Evolutionary conservation across 2,888 invertebrate genomes (phyloP).

Genomic region (Zele albiditarsus): DNA sequence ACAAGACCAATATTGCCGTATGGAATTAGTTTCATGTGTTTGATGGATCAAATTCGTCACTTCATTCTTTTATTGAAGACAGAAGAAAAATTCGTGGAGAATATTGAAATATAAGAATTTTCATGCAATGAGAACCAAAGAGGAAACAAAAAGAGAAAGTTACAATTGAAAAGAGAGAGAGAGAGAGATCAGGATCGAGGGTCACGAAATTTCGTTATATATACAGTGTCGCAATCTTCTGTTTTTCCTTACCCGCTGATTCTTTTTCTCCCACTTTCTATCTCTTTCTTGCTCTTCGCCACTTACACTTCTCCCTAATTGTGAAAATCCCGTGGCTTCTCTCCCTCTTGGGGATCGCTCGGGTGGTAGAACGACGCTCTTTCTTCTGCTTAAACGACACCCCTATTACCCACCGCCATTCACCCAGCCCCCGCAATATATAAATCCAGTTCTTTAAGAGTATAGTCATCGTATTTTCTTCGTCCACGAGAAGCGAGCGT

Average conservation of each 20-base stretch:
- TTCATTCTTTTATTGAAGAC: too few relatives aligned
- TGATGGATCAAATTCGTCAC: too few relatives aligned
- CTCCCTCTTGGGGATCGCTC: conserved; percentile 17
- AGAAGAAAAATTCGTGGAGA: too few relatives aligned
- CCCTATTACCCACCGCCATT: neutral
- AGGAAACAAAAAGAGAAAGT: neutral
- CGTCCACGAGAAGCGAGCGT: conserved; percentile 32
- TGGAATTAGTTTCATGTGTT: too few relatives aligned
- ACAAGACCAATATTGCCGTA: too few relatives aligned
- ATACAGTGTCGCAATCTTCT: neutral
- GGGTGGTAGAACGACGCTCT: neutral
- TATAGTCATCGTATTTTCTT: conserved; percentile 28
- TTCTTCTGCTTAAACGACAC: conserved; percentile 15
- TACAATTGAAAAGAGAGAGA: conserved; percentile 37
- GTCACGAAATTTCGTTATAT: neutral
- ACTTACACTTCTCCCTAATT: conserved; percentile 67
- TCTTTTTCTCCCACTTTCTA: conserved; percentile 41
- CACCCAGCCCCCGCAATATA: conserved; percentile 12
- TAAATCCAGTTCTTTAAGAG: conserved; percentile 11
- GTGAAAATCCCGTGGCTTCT: conserved; percentile 61
- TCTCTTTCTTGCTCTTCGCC: conserved; percentile 45
- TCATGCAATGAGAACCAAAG: neutral
- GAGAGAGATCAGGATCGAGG: neutral
- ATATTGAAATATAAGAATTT: neutral
- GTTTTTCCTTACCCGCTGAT: conserved; percentile 27